A percentile compares a stretch with the other conserved stretches of the same genome.
These are phyloP conservation scores for Semicossyphus pulcher DNA, from an alignment of 2,113 vertebrate genomes.

Conservation along the genomic window DNA sequence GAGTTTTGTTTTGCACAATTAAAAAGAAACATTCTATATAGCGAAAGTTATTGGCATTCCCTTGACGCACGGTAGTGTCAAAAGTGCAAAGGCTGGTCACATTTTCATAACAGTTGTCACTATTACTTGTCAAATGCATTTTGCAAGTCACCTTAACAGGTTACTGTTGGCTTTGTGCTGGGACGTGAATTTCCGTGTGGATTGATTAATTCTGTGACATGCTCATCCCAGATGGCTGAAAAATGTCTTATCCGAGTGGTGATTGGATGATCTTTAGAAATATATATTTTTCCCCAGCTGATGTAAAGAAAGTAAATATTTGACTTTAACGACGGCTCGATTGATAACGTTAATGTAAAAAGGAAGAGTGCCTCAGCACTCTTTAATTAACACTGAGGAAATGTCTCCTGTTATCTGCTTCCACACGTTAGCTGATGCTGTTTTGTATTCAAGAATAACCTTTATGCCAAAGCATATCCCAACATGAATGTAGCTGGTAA, in stretches of 20 bases:
- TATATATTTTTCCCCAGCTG: not conserved
- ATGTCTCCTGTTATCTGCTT: constrained; percentile 7
- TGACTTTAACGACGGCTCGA: constrained; percentile 3
- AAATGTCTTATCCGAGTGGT: not conserved
- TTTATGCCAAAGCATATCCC: constrained; percentile 77
- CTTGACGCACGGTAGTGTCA: not conserved
- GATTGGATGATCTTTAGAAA: not conserved
- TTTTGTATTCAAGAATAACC: constrained; percentile 32
- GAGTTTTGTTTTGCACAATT: constrained; percentile 81
- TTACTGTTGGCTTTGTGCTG: not conserved
- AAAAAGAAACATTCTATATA: constrained; percentile 10
- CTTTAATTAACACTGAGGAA: constrained; percentile 3
- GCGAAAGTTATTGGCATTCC: constrained; percentile 15
- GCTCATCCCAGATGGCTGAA: not conserved
- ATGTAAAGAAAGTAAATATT: not conserved
- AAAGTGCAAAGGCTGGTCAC: constrained; percentile 20
- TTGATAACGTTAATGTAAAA: not conserved
- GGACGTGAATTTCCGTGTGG: not conserved
- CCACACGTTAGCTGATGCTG: not conserved
- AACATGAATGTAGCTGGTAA: constrained; percentile 71
- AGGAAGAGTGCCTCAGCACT: constrained; percentile 18
- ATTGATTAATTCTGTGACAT: not conserved
- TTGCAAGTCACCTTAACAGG: constrained; percentile 3
- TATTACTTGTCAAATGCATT: not conserved
- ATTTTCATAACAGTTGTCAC: not conserved